Percentiles rank a stretch among this genome's conserved stretches.
Conservation (phyloP, 2,797 vertebrate species). For the Sardinella longiceps region DNA sequence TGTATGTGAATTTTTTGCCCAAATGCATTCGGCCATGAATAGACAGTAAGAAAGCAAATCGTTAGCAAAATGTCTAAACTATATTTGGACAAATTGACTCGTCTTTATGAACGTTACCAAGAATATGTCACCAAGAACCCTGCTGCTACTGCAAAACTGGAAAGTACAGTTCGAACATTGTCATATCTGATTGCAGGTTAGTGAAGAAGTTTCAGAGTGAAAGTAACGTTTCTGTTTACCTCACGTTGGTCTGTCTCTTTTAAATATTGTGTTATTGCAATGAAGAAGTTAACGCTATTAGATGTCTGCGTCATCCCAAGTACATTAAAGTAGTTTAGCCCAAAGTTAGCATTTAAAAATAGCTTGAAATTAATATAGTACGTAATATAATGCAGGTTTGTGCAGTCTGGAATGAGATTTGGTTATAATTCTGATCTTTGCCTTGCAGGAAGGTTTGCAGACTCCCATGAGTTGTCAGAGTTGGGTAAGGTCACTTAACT, state of each 20-base stretch:
- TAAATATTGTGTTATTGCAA: not conserved
- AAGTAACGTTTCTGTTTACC: constrained; percentile 29
- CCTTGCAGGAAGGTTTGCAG: constrained; percentile 82
- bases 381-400: not conserved
- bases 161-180: constrained; percentile 86
- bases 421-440: not conserved
- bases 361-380: not conserved
- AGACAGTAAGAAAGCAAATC: not conserved
- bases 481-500: constrained; percentile 81
- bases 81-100: constrained; percentile 65
- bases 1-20: not conserved
- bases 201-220: constrained; percentile 36
- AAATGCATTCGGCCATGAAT: constrained; percentile 27
- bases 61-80: constrained; percentile 62
- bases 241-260: not conserved
- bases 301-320: not conserved
- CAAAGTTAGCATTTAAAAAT: not conserved
- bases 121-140: constrained; percentile 89
- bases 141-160: constrained; percentile 85
- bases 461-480: constrained; percentile 91
- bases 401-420: not conserved
- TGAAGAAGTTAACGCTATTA: not conserved
- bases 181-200: constrained; percentile 93
- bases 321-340: not conserved
- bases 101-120: constrained; percentile 81